These are phyloP conservation scores for Tapirus terrestris DNA, from an alignment of 2,113 vertebrate genomes.

Conservation along the genomic window DNA sequence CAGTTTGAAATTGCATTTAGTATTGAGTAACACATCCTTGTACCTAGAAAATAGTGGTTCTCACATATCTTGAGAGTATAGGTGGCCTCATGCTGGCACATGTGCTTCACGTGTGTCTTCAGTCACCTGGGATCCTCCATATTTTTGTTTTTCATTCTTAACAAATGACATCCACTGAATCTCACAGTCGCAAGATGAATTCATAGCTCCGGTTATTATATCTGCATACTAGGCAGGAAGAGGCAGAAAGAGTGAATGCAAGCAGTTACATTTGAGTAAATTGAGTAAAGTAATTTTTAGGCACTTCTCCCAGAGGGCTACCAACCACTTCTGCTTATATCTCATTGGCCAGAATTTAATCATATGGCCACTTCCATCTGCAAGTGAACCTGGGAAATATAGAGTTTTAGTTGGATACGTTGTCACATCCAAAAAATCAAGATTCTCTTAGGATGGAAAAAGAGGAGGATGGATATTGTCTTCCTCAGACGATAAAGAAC, in stretches of 20 bases:
- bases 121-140: neutral
- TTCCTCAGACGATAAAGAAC: neutral
- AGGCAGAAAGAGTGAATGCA: neutral
- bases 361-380: neutral
- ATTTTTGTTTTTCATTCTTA: neutral
- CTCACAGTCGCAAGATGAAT: neutral
- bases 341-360: neutral
- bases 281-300: neutral
- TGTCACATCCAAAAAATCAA: neutral
- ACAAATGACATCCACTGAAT: neutral
- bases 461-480: neutral
- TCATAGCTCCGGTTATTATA: neutral
- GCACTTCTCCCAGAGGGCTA: neutral
- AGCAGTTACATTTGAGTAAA: too few species aligned
- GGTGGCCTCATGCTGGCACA: accelerated
- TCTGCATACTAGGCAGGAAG: neutral
- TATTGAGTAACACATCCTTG: neutral
- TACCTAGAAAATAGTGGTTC: neutral
- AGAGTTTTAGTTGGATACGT: neutral
- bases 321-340: neutral
- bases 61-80: neutral
- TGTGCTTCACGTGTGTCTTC: neutral
- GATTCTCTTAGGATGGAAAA: neutral
- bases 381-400: neutral
- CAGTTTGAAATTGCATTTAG: neutral